A percentile compares a stretch with the other conserved stretches of the same genome.
phyloP scores from a whole-genome alignment of 1,140 invertebrate species.

The Lasioglossum baleicum region DNA sequence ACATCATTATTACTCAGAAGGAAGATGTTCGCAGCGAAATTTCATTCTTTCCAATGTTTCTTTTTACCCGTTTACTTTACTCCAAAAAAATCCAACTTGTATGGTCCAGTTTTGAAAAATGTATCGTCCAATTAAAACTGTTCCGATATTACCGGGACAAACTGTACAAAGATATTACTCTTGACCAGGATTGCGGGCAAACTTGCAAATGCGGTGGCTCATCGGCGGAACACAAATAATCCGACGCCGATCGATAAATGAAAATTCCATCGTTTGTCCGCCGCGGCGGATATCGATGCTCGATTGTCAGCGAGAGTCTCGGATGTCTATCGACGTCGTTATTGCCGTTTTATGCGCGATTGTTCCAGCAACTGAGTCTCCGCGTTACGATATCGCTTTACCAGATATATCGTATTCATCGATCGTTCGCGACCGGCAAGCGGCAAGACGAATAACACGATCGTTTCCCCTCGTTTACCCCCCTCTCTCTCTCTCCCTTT shows the following conservation, averaged over 20 bases:
- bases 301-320: background rate
- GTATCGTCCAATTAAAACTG: too few relatives aligned
- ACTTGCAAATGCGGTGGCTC: too few relatives aligned
- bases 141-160: too few relatives aligned
- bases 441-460: background rate
- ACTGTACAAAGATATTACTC: too few relatives aligned
- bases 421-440: background rate
- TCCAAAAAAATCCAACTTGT: too few relatives aligned
- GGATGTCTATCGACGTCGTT: background rate
- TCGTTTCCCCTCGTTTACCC: background rate
- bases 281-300: too few relatives aligned
- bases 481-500: too few relatives aligned
- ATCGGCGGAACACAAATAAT: background rate
- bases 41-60: too few relatives aligned
- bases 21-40: too few relatives aligned
- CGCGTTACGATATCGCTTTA: conserved; percentile 18
- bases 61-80: too few relatives aligned
- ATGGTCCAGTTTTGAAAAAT: too few relatives aligned
- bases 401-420: background rate
- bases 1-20: conserved; percentile 1
- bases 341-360: background rate
- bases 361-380: background rate
- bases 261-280: background rate
- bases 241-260: background rate
- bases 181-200: background rate